phyloP scores from a whole-genome alignment of 2,113 vertebrate genomes.

The Lamprologus callipterus region DNA sequence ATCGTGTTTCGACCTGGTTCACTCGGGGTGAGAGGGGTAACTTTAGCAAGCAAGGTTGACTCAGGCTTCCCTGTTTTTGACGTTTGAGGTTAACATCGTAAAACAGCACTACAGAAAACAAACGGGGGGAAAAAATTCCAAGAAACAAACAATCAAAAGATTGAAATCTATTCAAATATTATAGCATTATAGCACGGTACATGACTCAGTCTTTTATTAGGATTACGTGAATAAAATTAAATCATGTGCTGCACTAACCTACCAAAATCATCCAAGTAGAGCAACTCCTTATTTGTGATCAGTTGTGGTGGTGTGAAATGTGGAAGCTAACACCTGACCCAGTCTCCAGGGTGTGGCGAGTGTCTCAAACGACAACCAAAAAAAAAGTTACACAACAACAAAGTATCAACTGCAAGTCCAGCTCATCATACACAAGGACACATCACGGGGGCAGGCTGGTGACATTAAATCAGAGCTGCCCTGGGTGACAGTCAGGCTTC shows the following conservation, averaged over 20 bases:
- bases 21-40: neutral
- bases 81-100: rapidly evolving
- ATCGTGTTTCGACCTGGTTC: rapidly evolving
- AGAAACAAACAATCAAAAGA: neutral
- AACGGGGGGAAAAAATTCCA: rapidly evolving
- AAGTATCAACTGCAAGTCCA: neutral
- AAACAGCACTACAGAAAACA: neutral
- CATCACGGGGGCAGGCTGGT: neutral
- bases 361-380: neutral
- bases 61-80: neutral
- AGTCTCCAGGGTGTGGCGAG: neutral
- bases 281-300: neutral
- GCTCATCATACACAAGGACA: neutral
- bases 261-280: neutral
- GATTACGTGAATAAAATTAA: neutral
- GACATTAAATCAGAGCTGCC: neutral
- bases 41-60: rapidly evolving
- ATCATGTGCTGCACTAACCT: neutral
- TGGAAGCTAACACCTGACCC: neutral
- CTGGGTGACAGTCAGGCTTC: neutral
- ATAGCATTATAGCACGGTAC: neutral
- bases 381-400: neutral
- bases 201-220: neutral
- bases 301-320: neutral
- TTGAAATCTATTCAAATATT: neutral